Evolutionary conservation across 2,113 vertebrate species (phyloP).

Genomic region (Brachyistius frenatus): DNA sequence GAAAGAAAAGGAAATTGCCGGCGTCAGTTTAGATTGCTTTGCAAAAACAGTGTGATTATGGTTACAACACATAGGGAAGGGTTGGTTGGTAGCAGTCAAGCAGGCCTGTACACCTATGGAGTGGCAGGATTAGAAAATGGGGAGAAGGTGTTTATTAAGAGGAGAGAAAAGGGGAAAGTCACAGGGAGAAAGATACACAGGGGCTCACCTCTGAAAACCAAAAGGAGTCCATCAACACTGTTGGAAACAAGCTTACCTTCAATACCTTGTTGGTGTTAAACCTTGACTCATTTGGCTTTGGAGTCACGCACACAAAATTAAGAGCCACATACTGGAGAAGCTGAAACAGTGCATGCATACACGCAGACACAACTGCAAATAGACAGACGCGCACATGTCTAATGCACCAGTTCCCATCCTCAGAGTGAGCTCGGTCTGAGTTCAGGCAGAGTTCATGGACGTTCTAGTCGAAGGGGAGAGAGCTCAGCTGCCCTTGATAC

Average conservation of each 20-base stretch:
- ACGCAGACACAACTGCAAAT: conserved; percentile 38
- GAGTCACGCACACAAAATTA: conserved; percentile 24
- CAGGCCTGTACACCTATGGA: conserved; percentile 28
- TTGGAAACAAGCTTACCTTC: conserved; percentile 40
- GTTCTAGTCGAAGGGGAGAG: conserved; percentile 53
- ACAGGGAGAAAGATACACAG: conserved; percentile 19
- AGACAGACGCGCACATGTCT: conserved; percentile 37
- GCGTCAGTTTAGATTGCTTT: conserved; percentile 30
- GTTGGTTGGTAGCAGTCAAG: conserved; percentile 43
- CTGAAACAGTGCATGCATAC: conserved; percentile 53
- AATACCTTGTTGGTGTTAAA: conserved; percentile 16
- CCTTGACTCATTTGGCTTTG: conserved; percentile 28
- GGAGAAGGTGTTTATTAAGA: conserved; percentile 7
- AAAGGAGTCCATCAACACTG: conserved; percentile 20
- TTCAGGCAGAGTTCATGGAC: conserved; percentile 74
- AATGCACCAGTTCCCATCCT: conserved; percentile 17
- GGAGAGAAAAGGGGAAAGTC: conserved; percentile 6
- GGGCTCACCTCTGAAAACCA: conserved; percentile 33
- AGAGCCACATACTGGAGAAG: conserved; percentile 23
- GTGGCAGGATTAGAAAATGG: background rate
- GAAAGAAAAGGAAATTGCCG: conserved; percentile 18
- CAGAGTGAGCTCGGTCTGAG: conserved; percentile 47
- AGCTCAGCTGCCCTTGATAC: conserved; percentile 68
- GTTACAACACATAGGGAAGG: conserved; percentile 20
- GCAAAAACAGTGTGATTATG: background rate